A percentile compares a stretch with the other conserved stretches of the same genome.
Evolutionary conservation across 2,113 vertebrate genomes (phyloP).

Genomic region (Riparia riparia): DNA sequence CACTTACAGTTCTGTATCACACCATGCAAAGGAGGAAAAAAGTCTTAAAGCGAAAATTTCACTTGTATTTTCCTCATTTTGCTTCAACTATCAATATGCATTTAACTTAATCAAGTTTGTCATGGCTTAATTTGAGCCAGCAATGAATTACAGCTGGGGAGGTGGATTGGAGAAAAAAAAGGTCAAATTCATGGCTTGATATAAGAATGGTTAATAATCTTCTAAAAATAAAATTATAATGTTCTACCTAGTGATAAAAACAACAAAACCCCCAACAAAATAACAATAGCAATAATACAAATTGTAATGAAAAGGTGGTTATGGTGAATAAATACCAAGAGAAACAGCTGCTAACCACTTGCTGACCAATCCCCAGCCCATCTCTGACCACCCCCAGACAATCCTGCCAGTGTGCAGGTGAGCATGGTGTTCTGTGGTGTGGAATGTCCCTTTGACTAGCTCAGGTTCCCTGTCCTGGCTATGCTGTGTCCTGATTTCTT

Average conservation of each 20-base stretch:
- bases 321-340: not conserved
- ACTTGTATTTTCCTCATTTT: not conserved
- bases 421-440: not conserved
- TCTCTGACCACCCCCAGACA: not conserved
- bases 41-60: not conserved
- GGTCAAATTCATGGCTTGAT: not conserved
- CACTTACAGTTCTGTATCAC: not conserved
- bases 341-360: not conserved
- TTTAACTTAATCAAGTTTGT: not conserved
- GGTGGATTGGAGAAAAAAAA: not conserved
- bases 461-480: not conserved
- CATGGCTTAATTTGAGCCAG: not conserved
- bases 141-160: not conserved
- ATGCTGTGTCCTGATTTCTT: not conserved
- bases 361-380: not conserved
- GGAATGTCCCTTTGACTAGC: not conserved
- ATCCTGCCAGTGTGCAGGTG: not conserved
- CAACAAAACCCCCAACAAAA: not conserved
- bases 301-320: too few relatives aligned
- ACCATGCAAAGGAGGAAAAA: not conserved
- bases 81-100: not conserved
- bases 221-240: not conserved
- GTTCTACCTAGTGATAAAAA: not conserved
- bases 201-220: not conserved
- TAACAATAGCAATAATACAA: fast-evolving